Conservation (phyloP, 2,113 vertebrate genomes). For the Colinus virginianus region DNA sequence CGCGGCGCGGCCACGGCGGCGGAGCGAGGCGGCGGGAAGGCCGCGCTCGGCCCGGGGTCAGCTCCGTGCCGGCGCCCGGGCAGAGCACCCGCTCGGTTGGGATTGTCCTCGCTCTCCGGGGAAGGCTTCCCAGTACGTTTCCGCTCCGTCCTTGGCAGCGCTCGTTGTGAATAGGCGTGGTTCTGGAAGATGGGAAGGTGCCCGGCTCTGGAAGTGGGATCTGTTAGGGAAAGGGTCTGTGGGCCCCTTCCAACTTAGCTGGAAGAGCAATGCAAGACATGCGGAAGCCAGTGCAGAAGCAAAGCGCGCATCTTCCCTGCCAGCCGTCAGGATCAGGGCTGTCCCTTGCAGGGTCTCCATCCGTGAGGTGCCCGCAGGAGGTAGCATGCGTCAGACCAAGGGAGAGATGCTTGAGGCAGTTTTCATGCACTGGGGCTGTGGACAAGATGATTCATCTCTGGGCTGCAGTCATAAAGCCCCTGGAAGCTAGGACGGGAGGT, state of each 20-base stretch:
- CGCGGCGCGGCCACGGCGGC: too few relatives aligned
- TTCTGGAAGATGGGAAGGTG: background rate
- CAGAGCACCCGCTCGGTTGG: background rate
- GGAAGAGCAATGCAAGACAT: background rate
- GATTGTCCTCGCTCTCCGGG: background rate
- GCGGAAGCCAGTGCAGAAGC: background rate
- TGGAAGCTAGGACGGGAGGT: background rate
- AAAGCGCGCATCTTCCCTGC: background rate
- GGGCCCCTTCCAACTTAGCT: background rate
- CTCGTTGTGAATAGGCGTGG: fast-evolving
- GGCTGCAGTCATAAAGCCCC: background rate
- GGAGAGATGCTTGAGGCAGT: background rate
- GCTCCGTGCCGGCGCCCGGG: too few relatives aligned
- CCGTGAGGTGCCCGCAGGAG: background rate
- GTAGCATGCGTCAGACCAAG: fast-evolving
- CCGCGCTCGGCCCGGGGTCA: background rate
- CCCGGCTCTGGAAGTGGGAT: background rate
- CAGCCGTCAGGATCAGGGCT: fast-evolving
- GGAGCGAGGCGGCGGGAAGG: too few relatives aligned
- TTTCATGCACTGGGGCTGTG: background rate
- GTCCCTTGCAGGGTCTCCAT: background rate
- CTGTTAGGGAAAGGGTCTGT: background rate
- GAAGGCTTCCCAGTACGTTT: background rate
- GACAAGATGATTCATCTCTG: background rate
- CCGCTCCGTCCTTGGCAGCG: background rate